A percentile compares a stretch with the other conserved stretches of the same genome.
Evolutionary conservation across 2,888 invertebrate species (phyloP).

Genomic region (Drosophila austrosaltans): DNA sequence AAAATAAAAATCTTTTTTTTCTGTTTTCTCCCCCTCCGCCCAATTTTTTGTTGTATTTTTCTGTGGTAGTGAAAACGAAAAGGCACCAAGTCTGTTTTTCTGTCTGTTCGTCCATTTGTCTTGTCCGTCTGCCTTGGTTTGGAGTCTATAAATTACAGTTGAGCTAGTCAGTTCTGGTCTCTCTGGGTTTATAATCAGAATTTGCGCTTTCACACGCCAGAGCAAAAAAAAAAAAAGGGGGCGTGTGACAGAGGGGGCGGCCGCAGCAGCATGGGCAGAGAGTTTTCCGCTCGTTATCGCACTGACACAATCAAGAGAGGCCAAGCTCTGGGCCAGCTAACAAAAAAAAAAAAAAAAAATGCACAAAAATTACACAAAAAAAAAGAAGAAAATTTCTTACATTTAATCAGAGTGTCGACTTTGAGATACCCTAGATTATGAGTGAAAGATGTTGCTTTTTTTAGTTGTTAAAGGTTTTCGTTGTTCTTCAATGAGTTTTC

Average conservation of each 20-base stretch:
- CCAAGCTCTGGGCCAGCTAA: constrained; percentile 40
- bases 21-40: background rate
- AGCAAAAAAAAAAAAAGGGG: constrained; percentile 15
- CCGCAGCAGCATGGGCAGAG: constrained; percentile 24
- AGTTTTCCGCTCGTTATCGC: constrained; percentile 61
- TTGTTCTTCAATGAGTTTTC: too few relatives aligned
- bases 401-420: background rate
- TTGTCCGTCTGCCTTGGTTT: constrained; percentile 46
- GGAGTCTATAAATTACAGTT: constrained; percentile 71
- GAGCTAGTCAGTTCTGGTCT: constrained; percentile 51
- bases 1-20: constrained; percentile 25
- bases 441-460: too few relatives aligned
- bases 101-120: constrained; percentile 5
- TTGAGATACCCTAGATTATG: background rate
- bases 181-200: constrained; percentile 71
- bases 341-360: constrained; percentile 1
- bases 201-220: constrained; percentile 75
- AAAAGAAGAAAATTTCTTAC: constrained; percentile 4
- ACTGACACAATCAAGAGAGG: constrained; percentile 67
- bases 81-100: constrained; percentile 28
- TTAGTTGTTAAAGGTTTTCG: too few relatives aligned
- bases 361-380: background rate
- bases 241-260: constrained; percentile 19
- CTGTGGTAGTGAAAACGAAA: constrained; percentile 73
- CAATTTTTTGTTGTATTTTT: constrained; percentile 3